phyloP scores from a whole-genome alignment of 1,140 invertebrate species.

The Fragariocoptes setiger region DNA sequence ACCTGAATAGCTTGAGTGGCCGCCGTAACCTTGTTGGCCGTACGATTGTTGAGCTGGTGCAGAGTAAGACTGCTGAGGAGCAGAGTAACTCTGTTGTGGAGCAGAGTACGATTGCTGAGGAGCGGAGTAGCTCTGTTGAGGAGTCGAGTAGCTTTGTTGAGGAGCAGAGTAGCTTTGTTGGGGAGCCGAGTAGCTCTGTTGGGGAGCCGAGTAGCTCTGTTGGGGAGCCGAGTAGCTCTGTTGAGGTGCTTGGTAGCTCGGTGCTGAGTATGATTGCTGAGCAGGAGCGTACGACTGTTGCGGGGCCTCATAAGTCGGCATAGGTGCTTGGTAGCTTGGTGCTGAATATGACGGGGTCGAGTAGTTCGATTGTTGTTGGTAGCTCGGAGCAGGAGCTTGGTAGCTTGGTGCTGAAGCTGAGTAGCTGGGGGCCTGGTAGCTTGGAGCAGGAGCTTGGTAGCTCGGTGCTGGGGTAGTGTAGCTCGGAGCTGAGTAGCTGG shows the following conservation, averaged over 20 bases:
- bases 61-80: background rate
- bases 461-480: background rate
- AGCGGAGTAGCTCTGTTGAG: background rate
- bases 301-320: background rate
- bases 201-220: background rate
- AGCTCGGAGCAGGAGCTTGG: background rate
- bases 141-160: background rate
- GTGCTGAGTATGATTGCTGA: too few species aligned
- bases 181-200: background rate
- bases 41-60: background rate
- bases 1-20: too few species aligned
- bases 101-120: background rate
- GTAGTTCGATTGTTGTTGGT: background rate
- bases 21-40: too few species aligned
- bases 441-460: background rate
- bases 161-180: background rate
- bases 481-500: background rate
- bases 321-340: background rate
- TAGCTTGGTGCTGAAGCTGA: background rate
- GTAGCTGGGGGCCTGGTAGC: background rate
- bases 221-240: background rate
- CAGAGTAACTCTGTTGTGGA: background rate
- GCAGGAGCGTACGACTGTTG: background rate
- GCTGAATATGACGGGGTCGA: background rate
- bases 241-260: background rate